phyloP scores from a whole-genome alignment of 2,113 vertebrate species.

The Eublepharis macularius region DNA sequence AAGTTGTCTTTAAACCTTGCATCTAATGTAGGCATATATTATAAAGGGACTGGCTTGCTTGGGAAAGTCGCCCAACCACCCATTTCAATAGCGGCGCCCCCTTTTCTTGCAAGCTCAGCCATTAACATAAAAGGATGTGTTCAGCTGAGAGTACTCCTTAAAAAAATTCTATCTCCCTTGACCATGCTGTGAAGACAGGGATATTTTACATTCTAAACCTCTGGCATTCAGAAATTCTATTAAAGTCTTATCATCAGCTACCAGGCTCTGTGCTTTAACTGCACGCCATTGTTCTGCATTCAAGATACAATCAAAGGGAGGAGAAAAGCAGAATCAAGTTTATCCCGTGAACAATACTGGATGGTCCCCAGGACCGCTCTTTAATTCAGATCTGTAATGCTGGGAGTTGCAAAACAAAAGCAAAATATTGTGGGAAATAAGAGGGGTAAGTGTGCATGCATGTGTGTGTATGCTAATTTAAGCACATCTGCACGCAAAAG shows the following conservation, averaged over 20 bases:
- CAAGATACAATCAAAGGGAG: conserved; percentile 87
- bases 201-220: conserved; percentile 93
- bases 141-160: conserved; percentile 86
- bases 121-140: conserved; percentile 86
- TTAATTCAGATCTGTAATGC: conserved; percentile 30
- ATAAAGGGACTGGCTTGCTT: not conserved
- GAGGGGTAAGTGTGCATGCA: not conserved
- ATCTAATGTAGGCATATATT: not conserved
- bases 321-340: conserved; percentile 79
- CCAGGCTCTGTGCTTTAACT: conserved; percentile 85
- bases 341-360: conserved; percentile 73
- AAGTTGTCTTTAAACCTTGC: not conserved
- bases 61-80: conserved; percentile 9
- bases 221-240: conserved; percentile 96
- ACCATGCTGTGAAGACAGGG: conserved; percentile 81
- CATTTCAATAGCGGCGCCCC: conserved; percentile 52
- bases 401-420: conserved; percentile 59
- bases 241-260: conserved; percentile 94
- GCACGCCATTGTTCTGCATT: conserved; percentile 87
- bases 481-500: not conserved
- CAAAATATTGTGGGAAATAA: conserved; percentile 29
- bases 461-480: not conserved
- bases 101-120: conserved; percentile 77
- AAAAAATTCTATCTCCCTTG: conserved; percentile 90
- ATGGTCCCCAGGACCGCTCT: conserved; percentile 32